phyloP scores from a whole-genome alignment of 2,797 vertebrate genomes.

The Novumbra hubbsi region DNA sequence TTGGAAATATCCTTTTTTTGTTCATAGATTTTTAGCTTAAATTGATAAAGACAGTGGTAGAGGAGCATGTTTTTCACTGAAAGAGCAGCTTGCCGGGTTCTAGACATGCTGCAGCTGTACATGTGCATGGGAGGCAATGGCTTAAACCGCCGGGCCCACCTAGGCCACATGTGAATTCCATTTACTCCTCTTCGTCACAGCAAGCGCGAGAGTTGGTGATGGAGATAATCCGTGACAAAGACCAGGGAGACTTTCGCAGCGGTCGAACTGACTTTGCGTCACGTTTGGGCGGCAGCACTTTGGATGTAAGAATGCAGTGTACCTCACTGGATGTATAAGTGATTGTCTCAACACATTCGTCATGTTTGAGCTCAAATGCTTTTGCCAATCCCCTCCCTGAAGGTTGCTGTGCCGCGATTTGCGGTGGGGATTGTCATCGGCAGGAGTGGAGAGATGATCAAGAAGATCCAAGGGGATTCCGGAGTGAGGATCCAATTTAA shows the following conservation, averaged over 20 bases:
- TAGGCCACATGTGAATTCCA: not conserved
- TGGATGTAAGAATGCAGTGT: slow-evolving; percentile 81
- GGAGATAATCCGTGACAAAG: slow-evolving; percentile 97
- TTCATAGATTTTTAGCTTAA: too few relatives aligned
- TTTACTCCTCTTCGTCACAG: slow-evolving; percentile 62
- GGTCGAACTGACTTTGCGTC: slow-evolving; percentile 86
- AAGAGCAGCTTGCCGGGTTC: too few relatives aligned
- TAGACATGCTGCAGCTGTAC: too few relatives aligned
- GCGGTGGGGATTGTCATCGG: slow-evolving; percentile 97
- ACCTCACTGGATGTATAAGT: not conserved
- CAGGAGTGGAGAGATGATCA: slow-evolving; percentile 98
- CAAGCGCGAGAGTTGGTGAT: slow-evolving; percentile 93
- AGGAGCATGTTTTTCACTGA: too few relatives aligned
- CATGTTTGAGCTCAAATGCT: not conserved
- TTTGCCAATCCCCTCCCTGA: slow-evolving; percentile 17
- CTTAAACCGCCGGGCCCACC: too few relatives aligned
- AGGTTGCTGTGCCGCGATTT: slow-evolving; percentile 94
- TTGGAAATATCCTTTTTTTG: too few relatives aligned
- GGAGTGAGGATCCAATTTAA: slow-evolving; percentile 97
- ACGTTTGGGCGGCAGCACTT: slow-evolving; percentile 86
- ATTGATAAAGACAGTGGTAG: too few relatives aligned
- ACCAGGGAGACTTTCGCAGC: slow-evolving; percentile 88
- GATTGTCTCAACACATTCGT: not conserved
- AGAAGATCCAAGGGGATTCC: slow-evolving; percentile 97
- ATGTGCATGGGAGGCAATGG: too few relatives aligned